Conservation (phyloP, 2,888 invertebrate species). For the Bhutanitis thaidina region DNA sequence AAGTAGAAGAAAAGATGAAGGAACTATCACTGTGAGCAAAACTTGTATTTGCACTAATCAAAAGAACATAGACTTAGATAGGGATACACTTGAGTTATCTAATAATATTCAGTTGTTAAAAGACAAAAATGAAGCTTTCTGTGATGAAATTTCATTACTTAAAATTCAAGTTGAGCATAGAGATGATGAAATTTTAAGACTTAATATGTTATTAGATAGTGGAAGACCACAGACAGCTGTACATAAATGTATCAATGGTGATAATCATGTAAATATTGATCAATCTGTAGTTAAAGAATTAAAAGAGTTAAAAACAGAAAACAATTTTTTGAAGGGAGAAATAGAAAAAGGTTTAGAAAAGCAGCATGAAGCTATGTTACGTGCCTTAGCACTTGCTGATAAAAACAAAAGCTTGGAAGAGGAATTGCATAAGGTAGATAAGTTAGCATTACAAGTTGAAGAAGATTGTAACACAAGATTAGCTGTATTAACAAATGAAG, state of each 20-base stretch:
- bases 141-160: slow-evolving; percentile 59
- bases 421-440: slow-evolving; percentile 86
- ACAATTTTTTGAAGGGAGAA: slow-evolving; percentile 72
- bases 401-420: slow-evolving; percentile 85
- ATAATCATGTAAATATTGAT: slow-evolving; percentile 75
- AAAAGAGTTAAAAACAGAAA: slow-evolving; percentile 79
- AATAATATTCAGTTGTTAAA: slow-evolving; percentile 64
- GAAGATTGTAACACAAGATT: slow-evolving; percentile 86
- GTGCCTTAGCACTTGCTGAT: slow-evolving; percentile 86
- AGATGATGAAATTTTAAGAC: slow-evolving; percentile 85
- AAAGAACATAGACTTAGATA: slow-evolving; percentile 49
- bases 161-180: slow-evolving; percentile 70
- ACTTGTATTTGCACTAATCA: slow-evolving; percentile 50
- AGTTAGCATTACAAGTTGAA: slow-evolving; percentile 87
- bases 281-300: slow-evolving; percentile 76
- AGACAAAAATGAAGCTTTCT: slow-evolving; percentile 58
- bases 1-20: slow-evolving; percentile 54
- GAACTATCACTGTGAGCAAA: slow-evolving; percentile 32
- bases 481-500: slow-evolving; percentile 81
- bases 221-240: slow-evolving; percentile 83
- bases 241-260: slow-evolving; percentile 83
- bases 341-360: slow-evolving; percentile 80
- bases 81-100: slow-evolving; percentile 62
- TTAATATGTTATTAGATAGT: slow-evolving; percentile 85
- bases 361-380: slow-evolving; percentile 90